Base-by-base conservation (phyloP, 2,888 invertebrate genomes). In the Anarsia innoxiella region DNA sequence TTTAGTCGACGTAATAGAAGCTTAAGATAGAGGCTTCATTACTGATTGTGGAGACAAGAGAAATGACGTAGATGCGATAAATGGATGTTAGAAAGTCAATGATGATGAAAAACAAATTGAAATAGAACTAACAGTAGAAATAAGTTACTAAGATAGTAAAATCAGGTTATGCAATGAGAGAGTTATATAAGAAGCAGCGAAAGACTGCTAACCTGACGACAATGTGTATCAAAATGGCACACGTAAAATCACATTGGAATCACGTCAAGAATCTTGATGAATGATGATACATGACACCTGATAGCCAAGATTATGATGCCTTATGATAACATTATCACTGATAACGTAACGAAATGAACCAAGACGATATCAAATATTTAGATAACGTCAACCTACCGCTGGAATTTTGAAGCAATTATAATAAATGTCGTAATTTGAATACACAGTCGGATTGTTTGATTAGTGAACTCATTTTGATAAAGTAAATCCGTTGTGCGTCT, bases 251-350 rank as follows among this genome's bases (percentile, higher is more conserved):
- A 49, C 50, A 51, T 43, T 36, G 45, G 49, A 59, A 54, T 52
- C 59, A 61, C 66, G 79, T 74, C 75, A 71, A 75, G 64, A 63
- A 59, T 63, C 59, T 64, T 79, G 82, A 83, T 82, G 73, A 60
- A 83, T 71, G 70, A 77, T 80, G 76, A 77, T 79, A 53, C 63
- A 80, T 57, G 45, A 52, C 46, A 32, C 12, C 30, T 41, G 41
- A 41, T 37, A 35, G 31, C 9, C n/a, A 12, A 30, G 37, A 23
- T 31, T 35, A 35, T 28, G 41, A 41, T 41, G 62, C 56, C 32
- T 31, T 35, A 35, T 28, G 41, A 41, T 41, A 62, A 56, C 32
- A 27, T 25, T 42, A 36, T 42, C 36, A 25, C 26, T 26, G 39
- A 39, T 36, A 39, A 14, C 15, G 19, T 31, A n/a, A n/a, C 13